Evolutionary conservation across 2,113 vertebrate species (phyloP).

Genomic region (Lynx canadensis): DNA sequence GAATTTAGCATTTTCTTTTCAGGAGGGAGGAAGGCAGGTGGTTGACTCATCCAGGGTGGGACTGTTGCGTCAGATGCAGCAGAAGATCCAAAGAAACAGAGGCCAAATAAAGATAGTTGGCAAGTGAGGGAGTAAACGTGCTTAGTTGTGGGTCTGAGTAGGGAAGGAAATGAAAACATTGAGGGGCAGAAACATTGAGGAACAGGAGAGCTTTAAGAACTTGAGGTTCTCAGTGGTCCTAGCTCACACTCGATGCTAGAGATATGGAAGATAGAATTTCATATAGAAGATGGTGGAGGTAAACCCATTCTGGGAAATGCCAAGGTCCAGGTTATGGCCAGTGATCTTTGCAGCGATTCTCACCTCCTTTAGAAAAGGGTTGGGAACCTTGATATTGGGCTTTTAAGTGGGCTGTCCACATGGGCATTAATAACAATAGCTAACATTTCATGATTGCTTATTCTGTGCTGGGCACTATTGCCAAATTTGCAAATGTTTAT

Average conservation of each 20-base stretch:
- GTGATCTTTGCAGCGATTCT: not conserved
- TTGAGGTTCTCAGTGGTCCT: not conserved
- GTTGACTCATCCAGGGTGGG: not conserved
- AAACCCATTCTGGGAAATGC: not conserved
- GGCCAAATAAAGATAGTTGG: not conserved
- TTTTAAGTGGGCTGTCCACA: not conserved
- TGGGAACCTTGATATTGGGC: not conserved
- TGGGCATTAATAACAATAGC: too few relatives aligned
- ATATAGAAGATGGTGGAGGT: not conserved
- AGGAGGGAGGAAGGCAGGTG: not conserved
- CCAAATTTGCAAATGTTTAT: not conserved
- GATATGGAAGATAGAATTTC: not conserved
- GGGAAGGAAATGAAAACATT: not conserved
- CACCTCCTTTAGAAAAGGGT: not conserved
- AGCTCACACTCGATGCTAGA: not conserved
- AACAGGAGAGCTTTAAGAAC: not conserved
- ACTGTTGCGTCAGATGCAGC: not conserved
- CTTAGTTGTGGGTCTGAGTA: not conserved
- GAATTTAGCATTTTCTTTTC: not conserved
- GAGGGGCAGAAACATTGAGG: not conserved
- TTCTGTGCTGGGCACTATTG: not conserved
- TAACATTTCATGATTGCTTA: not conserved
- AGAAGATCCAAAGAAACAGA: not conserved
- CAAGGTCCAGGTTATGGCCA: not conserved
- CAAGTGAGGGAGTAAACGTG: not conserved